phyloP scores from a whole-genome alignment of 2,113 vertebrate genomes.

The Heloderma charlesbogerti region DNA sequence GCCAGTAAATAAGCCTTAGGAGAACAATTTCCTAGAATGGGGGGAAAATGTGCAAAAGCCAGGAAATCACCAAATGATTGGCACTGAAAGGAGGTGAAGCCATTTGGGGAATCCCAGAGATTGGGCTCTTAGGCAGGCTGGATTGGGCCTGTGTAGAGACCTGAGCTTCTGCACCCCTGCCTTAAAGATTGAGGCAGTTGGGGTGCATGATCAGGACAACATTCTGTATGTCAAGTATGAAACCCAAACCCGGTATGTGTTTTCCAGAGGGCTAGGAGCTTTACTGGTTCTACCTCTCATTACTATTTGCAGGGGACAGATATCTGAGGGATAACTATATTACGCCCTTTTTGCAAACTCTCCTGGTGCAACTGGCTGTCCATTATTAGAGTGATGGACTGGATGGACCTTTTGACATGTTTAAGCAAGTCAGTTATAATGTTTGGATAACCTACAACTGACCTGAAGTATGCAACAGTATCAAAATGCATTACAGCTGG shows the following conservation, averaged over 20 bases:
- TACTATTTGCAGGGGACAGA: background rate
- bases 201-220: background rate
- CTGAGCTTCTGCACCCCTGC: too few species aligned
- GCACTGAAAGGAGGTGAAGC: too few species aligned
- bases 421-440: background rate
- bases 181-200: background rate
- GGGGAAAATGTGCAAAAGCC: too few species aligned
- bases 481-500: background rate
- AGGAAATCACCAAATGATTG: too few species aligned
- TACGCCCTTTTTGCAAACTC: background rate
- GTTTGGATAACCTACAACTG: background rate
- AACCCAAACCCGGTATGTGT: background rate
- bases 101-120: too few species aligned
- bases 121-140: too few species aligned
- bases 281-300: background rate
- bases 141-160: too few species aligned
- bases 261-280: background rate
- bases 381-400: background rate
- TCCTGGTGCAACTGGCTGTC: background rate
- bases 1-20: too few species aligned
- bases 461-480: background rate
- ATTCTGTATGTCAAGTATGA: background rate
- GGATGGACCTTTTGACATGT: background rate
- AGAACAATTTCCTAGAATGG: too few species aligned
- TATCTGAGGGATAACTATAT: background rate